Conservation (phyloP, 2,888 invertebrate genomes). For the Drosophila borealis region DNA sequence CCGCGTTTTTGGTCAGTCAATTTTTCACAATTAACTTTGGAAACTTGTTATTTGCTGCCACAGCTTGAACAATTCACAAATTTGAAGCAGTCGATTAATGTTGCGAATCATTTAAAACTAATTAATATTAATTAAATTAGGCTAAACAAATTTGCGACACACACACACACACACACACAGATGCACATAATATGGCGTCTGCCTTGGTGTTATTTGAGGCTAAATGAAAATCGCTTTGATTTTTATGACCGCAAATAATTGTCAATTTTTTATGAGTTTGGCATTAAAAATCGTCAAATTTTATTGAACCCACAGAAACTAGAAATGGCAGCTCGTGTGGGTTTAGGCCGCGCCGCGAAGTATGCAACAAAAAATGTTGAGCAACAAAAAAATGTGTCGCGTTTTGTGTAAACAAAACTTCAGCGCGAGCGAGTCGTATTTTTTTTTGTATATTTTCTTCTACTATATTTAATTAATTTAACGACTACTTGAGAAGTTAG, state of each 20-base stretch:
- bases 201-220: constrained; percentile 25
- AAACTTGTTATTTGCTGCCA: constrained; percentile 36
- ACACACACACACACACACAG: constrained; percentile 11
- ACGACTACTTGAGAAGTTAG: constrained; percentile 82
- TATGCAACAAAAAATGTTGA: constrained; percentile 31
- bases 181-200: neutral
- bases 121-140: constrained; percentile 62
- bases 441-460: constrained; percentile 51
- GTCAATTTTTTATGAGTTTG: constrained; percentile 60
- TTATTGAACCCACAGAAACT: neutral
- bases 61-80: constrained; percentile 30
- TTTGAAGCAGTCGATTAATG: constrained; percentile 48
- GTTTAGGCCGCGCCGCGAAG: constrained; percentile 31
- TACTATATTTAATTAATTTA: constrained; percentile 82
- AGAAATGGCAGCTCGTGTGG: constrained; percentile 1
- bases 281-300: constrained; percentile 47
- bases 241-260: constrained; percentile 64
- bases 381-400: constrained; percentile 29
- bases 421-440: constrained; percentile 32
- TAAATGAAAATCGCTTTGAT: constrained; percentile 54
- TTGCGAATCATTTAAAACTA: constrained; percentile 55
- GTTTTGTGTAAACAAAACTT: constrained; percentile 60
- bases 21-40: constrained; percentile 75
- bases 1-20: constrained; percentile 64
- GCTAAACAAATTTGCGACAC: constrained; percentile 37